Base-by-base conservation (phyloP, 2,888 invertebrate species). In the Andrena marginata region DNA sequence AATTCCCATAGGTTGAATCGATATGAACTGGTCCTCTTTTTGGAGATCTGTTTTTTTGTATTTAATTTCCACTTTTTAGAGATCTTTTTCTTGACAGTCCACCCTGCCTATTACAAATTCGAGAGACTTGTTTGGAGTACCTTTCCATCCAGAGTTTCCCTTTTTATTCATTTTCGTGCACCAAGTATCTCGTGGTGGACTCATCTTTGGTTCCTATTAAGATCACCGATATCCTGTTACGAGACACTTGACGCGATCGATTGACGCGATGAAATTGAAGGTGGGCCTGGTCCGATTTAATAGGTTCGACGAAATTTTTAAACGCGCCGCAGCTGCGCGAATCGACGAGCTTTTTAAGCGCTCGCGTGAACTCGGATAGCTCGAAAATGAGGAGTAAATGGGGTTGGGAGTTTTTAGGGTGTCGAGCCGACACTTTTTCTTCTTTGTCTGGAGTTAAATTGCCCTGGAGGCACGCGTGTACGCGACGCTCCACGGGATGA, bases 361-460 rank as follows among this genome's bases (percentile, higher is more conserved):
- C 6, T 7, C 20, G 1, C n/a, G 49, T n/a, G 48, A 7, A 62
- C 35, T 56, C 10, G 69, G 72, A 56, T 71, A 26, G 31, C 60
- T 65, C 48, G 78, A 71, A 42, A 80, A 80, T 49, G 78, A 78
- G 35, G 67, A 80, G 78, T 71, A 62, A 77, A 80, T 65, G 78
- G 71, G 42, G 33, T 51, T 60, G 54, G n/a, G 33, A 65, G 70
- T 67, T 80, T 71, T 67, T 54, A 54, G 78, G 48, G 70, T 78
- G 70, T 78, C 65, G 78, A 71, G 33, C 10, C 29, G 42, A 54
- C 42, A 42, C 42, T 42, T 42, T 42, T 42, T 16, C 16, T 71
- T 60, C 65, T 79, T 77, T 70, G 51, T 35, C 7, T 16, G 7
- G 10, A 65, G 77, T 65, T 51, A 80, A 80, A 80, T 80, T 77